Evolutionary conservation across 2,888 invertebrate genomes (phyloP), one percentile per base, ranked within the genome.

Genomic region (Diploptera punctata): DNA sequence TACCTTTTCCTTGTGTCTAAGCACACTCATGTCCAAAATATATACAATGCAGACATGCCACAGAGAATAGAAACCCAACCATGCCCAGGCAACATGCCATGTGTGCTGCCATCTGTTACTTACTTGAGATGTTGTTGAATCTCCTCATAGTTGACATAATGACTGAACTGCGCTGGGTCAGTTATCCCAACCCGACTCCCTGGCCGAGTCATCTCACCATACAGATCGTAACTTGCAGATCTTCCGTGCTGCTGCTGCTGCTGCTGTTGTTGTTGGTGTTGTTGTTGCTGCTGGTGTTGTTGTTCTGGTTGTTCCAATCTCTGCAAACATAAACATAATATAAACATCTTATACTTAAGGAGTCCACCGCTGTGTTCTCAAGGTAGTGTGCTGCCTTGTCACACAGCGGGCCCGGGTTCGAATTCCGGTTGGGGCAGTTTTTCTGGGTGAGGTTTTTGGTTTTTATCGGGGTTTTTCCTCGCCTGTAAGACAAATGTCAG

Each of bases 81-180:
- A 19, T 52, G 13, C 52, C 21, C 29, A 26, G 31, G 26, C 3
- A 29, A 5, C 26, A 57, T 26, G 13, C n/a, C 57, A 57, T 57
- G 19, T 26, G 24, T 19, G 52, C 52, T 33, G 9, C 19, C 7
- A 24, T 24, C 7, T 9, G 18, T n/a, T 16, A 57, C 87, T 89
- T 85, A 93, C 93, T 92, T 93, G 78, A 93, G 85, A 82, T 93
- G 93, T 79, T 91, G 92, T 83, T 93, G 93, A 79, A 94, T 89
- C 83, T 94, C 94, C 81, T 93, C 92, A 79, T 93, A 93, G 83
- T 94, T 94, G 76, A 93, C 93, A 81, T 94, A 94, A 81, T 94
- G 93, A 54, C 87, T 87, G 78, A 87, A 87, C 43, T 86, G 84
- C 71, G 84, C 84, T 1, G 86, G 82, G 73, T 87, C 87, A 2